A percentile compares a stretch with the other conserved stretches of the same genome.
phyloP scores from a whole-genome alignment of 2,888 invertebrate species.

The Plutella xylostella region DNA sequence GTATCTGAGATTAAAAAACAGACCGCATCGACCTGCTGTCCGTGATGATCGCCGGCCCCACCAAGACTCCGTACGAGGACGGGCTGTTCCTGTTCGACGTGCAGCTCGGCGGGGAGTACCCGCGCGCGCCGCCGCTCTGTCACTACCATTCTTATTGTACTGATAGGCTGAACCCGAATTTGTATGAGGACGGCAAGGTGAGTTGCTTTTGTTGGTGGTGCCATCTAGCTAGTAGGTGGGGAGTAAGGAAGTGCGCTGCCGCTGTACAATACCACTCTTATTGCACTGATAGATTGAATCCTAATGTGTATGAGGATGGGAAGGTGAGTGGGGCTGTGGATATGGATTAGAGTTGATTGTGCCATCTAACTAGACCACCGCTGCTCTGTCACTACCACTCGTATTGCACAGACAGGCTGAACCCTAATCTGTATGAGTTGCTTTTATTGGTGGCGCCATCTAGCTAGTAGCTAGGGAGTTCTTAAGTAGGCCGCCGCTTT shows the following conservation, averaged over 20 bases:
- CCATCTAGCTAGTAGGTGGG: no score
- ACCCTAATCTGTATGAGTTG: conserved; percentile 96
- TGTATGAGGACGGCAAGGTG: conserved; percentile 92
- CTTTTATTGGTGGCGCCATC: no score
- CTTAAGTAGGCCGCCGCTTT: no score
- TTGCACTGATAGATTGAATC: conserved; percentile 92
- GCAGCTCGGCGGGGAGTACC: conserved; percentile 91
- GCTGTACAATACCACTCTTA: conserved; percentile 91
- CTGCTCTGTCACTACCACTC: conserved; percentile 94
- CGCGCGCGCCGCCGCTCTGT: conserved; percentile 88
- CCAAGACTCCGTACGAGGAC: conserved; percentile 94
- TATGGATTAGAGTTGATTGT: no score
- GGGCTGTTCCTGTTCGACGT: conserved; percentile 96
- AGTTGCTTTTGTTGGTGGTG: no score
- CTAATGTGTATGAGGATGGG: conserved; percentile 96
- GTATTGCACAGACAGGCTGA: conserved; percentile 91
- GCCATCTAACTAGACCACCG: no score
- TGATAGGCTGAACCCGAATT: conserved; percentile 94
- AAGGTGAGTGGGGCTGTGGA: conserved; percentile 65
- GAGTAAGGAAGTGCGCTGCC: no score
- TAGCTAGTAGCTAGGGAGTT: no score
- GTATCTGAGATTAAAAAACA: no score
- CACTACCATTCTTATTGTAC: conserved; percentile 94
- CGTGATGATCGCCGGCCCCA: conserved; percentile 93
- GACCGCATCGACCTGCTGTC: conserved; percentile 93